Conservation (phyloP, 2,888 invertebrate genomes). For the Agriotes lineatus region DNA sequence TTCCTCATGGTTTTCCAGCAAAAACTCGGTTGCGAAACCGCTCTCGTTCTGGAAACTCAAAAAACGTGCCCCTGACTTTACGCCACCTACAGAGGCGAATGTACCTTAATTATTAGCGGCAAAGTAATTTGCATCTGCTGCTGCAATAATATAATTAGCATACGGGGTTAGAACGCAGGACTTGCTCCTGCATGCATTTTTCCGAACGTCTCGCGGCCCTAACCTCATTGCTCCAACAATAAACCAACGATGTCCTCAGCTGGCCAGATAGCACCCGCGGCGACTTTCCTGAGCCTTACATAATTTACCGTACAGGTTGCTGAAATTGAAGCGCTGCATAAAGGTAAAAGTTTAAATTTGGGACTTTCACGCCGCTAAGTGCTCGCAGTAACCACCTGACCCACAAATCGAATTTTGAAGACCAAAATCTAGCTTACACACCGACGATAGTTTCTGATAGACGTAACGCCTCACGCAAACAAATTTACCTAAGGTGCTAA, state of each 20-base stretch:
- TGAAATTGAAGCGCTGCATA: neutral
- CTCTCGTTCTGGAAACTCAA: neutral
- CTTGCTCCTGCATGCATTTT: neutral
- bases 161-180: neutral
- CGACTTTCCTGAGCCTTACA: neutral
- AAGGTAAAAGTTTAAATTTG: slow-evolving; percentile 21
- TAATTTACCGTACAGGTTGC: neutral
- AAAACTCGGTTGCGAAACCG: slow-evolving; percentile 8
- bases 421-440: too few relatives aligned
- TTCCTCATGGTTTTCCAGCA: neutral
- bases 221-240: slow-evolving; percentile 7
- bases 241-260: slow-evolving; percentile 1
- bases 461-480: too few relatives aligned
- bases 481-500: too few relatives aligned
- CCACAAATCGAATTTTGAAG: neutral
- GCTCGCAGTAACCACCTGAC: neutral
- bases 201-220: neutral
- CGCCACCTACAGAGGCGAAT: too few relatives aligned
- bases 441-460: too few relatives aligned
- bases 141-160: neutral
- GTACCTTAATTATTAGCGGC: neutral
- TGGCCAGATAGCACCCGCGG: neutral
- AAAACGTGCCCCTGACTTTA: neutral
- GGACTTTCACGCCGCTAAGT: slow-evolving; percentile 3
- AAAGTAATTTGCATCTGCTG: slow-evolving; percentile 6